Evolutionary conservation across 2,888 invertebrate genomes (phyloP).

Genomic region (Seira ritae): DNA sequence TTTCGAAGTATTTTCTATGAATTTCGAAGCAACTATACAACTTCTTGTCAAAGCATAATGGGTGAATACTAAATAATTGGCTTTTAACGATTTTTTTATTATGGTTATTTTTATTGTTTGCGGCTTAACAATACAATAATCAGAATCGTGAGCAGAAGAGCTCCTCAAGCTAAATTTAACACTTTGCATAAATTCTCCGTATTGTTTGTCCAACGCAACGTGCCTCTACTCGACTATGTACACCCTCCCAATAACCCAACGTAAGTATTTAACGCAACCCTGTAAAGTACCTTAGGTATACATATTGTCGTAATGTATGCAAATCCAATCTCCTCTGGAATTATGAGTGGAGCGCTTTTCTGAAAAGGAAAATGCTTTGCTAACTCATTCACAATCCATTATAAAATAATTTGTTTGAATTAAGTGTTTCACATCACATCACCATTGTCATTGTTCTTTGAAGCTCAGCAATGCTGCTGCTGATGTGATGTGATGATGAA

Average conservation of each 20-base stretch:
- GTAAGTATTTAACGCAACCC: too few species aligned
- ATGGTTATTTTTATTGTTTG: too few species aligned
- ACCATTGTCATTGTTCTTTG: neutral
- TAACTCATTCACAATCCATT: conserved; percentile 45
- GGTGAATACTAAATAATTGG: too few species aligned
- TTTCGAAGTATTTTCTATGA: too few species aligned
- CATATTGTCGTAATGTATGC: neutral
- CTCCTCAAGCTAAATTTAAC: neutral
- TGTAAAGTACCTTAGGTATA: too few species aligned
- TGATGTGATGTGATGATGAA: neutral
- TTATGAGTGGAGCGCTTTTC: conserved; percentile 8
- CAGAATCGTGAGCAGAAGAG: neutral
- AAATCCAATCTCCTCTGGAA: conserved; percentile 26
- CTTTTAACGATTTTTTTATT: too few species aligned
- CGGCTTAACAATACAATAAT: too few species aligned
- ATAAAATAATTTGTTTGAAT: conserved; percentile 58
- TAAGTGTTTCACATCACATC: conserved; percentile 19
- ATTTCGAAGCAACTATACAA: too few species aligned
- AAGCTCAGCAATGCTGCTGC: neutral
- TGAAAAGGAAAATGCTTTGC: conserved; percentile 28
- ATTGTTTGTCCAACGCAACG: too few species aligned
- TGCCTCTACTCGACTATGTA: too few species aligned
- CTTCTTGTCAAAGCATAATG: too few species aligned
- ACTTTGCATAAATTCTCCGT: neutral
- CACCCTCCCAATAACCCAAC: too few species aligned